Percentiles rank a stretch among this genome's conserved stretches.
phyloP scores from a whole-genome alignment of 2,113 vertebrate species.

The Desmodus rotundus region DNA sequence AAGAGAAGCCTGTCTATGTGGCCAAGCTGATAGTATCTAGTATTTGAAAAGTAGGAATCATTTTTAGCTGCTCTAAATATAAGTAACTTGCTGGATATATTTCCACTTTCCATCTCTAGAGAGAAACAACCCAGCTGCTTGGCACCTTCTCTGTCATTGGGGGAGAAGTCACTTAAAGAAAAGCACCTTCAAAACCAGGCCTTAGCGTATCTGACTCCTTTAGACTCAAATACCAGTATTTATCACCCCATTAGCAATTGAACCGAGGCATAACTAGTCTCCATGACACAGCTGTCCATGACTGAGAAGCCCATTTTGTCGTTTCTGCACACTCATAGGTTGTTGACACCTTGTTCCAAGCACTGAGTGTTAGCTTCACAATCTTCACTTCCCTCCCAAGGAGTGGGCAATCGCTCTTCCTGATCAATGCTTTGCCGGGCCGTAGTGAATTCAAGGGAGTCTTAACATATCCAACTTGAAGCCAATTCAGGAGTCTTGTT shows the following conservation, averaged over 20 bases:
- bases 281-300: background rate
- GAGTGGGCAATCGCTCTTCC: background rate
- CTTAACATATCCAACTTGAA: background rate
- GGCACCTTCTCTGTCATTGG: background rate
- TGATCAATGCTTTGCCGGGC: background rate
- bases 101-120: slow-evolving; percentile 18
- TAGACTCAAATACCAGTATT: background rate
- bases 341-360: slow-evolving; percentile 27
- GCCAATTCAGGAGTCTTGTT: slow-evolving; percentile 1
- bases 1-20: background rate
- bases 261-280: background rate
- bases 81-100: background rate
- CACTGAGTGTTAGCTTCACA: slow-evolving; percentile 8
- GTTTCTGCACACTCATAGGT: background rate
- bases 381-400: slow-evolving; percentile 11
- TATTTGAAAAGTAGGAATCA: background rate
- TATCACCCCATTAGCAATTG: background rate
- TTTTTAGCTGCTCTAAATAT: slow-evolving; percentile 17
- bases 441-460: background rate
- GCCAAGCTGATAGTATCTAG: background rate
- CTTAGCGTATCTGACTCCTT: background rate
- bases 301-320: background rate
- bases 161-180: background rate
- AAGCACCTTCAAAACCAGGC: background rate
- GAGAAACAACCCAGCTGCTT: background rate